Evolutionary conservation across 1,140 invertebrate species (phyloP).

Genomic region (Microplitis mediator): DNA sequence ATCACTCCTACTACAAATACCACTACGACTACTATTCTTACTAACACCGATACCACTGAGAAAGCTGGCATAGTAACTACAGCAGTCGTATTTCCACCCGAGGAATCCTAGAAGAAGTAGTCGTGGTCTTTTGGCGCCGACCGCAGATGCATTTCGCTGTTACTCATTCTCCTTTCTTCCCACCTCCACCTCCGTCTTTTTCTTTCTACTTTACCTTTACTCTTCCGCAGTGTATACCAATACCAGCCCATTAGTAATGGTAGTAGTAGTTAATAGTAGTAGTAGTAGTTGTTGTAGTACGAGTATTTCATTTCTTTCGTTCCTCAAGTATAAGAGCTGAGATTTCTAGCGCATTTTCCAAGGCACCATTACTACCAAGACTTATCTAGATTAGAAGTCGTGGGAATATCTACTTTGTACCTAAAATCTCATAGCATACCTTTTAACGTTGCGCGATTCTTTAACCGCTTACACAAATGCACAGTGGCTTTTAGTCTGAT

Average conservation of each 20-base stretch:
- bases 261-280: too few species aligned
- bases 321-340: slow-evolving; percentile 15
- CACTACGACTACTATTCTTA: too few species aligned
- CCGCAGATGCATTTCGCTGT: slow-evolving; percentile 12
- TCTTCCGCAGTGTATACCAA: not conserved
- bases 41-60: too few species aligned
- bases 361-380: slow-evolving; percentile 14
- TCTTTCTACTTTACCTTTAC: not conserved
- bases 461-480: not conserved
- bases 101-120: slow-evolving; percentile 3
- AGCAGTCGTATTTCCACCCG: slow-evolving; percentile 6
- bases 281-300: too few species aligned
- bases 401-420: not conserved
- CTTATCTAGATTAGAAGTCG: slow-evolving; percentile 23
- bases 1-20: too few species aligned
- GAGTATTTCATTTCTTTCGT: not conserved
- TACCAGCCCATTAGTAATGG: too few species aligned
- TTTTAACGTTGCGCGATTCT: not conserved
- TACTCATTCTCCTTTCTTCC: not conserved
- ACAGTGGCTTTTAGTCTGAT: not conserved
- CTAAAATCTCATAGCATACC: not conserved
- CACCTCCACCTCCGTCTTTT: not conserved
- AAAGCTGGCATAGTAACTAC: not conserved
- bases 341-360: slow-evolving; percentile 18
- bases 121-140: slow-evolving; percentile 23